A percentile compares a stretch with the other conserved stretches of the same genome.
These are phyloP conservation scores for Odontocolon sp. DNA, from an alignment of 2,888 invertebrate species.

Conservation along the genomic window DNA sequence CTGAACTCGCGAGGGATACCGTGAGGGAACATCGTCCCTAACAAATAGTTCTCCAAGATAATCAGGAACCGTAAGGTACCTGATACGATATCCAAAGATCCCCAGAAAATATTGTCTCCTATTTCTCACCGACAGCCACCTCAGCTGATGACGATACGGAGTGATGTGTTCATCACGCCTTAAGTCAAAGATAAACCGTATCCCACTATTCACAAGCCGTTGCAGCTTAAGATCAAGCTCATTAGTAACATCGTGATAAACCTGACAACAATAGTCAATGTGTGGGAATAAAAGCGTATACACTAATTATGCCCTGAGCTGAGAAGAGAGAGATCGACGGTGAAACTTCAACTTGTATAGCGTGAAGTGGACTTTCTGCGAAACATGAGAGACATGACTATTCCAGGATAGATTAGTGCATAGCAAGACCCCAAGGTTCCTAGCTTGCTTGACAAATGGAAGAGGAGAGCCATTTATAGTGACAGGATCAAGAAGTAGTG, in stretches of 20 bases:
- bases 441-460: neutral
- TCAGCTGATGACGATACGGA: too few species aligned
- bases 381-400: neutral
- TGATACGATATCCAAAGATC: too few species aligned
- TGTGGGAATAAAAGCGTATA: constrained; percentile 2
- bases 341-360: constrained; percentile 17
- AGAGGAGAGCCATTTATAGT: neutral
- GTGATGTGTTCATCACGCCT: too few species aligned
- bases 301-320: constrained; percentile 2
- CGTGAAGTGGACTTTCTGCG: neutral
- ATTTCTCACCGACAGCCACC: constrained; percentile 9
- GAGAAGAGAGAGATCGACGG: neutral
- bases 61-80: too few species aligned
- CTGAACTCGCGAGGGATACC: too few species aligned
- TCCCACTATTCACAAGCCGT: neutral
- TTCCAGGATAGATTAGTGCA: constrained; percentile 9
- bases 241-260: constrained; percentile 12
- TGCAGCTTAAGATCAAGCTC: constrained; percentile 13
- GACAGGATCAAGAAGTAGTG: neutral
- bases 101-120: too few species aligned
- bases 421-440: neutral
- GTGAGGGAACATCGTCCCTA: too few species aligned
- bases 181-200: too few species aligned
- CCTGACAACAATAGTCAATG: constrained; percentile 27
- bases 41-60: too few species aligned